Evolutionary conservation across 2,113 vertebrate species (phyloP), one percentile per base, ranked within the genome.

Genomic region (Labrus mixtus): DNA sequence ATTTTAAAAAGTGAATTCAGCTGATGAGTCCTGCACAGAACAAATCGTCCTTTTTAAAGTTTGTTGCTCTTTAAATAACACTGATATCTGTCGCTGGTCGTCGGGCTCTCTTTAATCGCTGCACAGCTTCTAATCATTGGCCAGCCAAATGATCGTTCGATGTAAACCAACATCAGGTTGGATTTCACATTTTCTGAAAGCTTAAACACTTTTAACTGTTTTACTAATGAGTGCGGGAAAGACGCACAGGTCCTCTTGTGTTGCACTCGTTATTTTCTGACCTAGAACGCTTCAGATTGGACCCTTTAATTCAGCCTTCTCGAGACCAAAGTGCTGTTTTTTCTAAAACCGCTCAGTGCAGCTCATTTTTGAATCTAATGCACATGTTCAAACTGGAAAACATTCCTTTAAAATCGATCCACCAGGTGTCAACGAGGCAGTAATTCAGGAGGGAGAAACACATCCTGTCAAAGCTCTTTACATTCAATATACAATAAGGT

Each of bases 81-180:
- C 59, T 20, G 23, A 55, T 11, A 10, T 17, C 20, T 67, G 50
- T 62, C 65, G 76, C 74, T 85, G 86, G 64, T 83, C 1, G 5
- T 55, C 23, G 36, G 60, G 33, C 46, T 51, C 54, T 23, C 17
- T 43, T 29, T 16, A 29, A 29, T 36, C 23, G 6, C 13, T 48
- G 56, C 12, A 39, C 73, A 54, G 67, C 60, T 78, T 67, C 1
- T 50, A 68, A 87, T 83, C 90, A 90, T 65, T 86, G 89, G 88
- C 91, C 87, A 73, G 87, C 83, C 88, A 90, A 88, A 90, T 83
- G 86, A 91, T 88, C 66, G 2, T 61, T 63, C 56, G 45, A 23
- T 43, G 25, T 46, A 60, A 79, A 62, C 37, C 10, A 43, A 75
- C 22, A 54, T 15, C 16, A 54, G 15, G 13, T 46, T 16, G 5